Evolutionary conservation across 2,797 vertebrate genomes (phyloP).

Genomic region (Poecilia gillii): DNA sequence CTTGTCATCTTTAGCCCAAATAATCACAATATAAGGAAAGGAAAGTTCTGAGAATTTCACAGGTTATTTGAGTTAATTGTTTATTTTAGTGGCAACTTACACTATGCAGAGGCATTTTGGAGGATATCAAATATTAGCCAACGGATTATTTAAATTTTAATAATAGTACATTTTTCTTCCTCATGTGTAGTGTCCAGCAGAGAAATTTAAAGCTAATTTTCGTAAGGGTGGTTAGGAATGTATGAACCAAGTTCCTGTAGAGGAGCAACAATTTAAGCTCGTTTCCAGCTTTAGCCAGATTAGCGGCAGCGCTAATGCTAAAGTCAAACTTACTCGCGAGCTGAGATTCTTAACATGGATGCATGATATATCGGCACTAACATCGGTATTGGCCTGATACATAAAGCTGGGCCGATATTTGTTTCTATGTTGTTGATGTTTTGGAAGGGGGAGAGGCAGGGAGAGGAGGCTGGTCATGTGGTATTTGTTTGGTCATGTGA

Average conservation of each 20-base stretch:
- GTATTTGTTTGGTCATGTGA: too few relatives aligned
- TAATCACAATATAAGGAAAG: not conserved
- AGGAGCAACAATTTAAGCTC: not conserved
- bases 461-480: too few relatives aligned
- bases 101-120: not conserved
- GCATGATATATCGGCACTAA: too few relatives aligned
- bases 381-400: too few relatives aligned
- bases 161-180: not conserved
- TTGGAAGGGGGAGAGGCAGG: too few relatives aligned
- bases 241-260: not conserved
- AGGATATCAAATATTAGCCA: not conserved
- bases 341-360: not conserved
- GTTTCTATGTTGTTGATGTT: too few relatives aligned
- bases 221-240: not conserved
- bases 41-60: not conserved
- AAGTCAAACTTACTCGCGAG: not conserved
- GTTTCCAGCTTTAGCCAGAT: not conserved
- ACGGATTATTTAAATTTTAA: not conserved
- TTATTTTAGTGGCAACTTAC: not conserved
- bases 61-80: too few relatives aligned
- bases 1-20: not conserved
- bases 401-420: too few relatives aligned
- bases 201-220: not conserved
- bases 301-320: not conserved
- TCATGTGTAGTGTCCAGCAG: not conserved